A percentile compares a stretch with the other conserved stretches of the same genome.
Conservation (phyloP, 2,797 vertebrate species). For the Gobio occitaniae region DNA sequence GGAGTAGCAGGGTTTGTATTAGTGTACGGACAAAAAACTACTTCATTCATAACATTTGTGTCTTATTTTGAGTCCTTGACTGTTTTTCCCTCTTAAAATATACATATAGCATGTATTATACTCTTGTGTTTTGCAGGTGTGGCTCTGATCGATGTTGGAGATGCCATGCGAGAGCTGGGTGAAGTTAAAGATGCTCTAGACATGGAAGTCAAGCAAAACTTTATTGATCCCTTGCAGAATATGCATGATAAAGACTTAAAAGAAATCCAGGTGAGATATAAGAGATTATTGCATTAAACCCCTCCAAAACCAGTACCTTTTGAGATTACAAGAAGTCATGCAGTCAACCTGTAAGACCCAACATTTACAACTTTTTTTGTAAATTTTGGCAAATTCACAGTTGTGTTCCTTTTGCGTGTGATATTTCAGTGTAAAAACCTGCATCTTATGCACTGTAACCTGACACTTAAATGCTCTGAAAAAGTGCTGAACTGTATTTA, state of each 20-base stretch:
- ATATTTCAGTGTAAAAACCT: not conserved
- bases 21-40: not conserved
- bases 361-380: not conserved
- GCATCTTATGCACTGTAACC: not conserved
- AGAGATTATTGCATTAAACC: not conserved
- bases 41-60: not conserved
- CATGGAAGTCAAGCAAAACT: slow-evolving; percentile 99
- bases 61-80: not conserved
- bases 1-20: not conserved
- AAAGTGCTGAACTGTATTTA: not conserved
- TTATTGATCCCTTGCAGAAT: slow-evolving; percentile 96
- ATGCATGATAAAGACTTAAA: slow-evolving; percentile 97
- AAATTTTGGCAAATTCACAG: not conserved
- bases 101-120: not conserved
- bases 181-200: slow-evolving; percentile 98
- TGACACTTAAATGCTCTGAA: not conserved
- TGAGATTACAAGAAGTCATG: not conserved
- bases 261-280: slow-evolving; percentile 89
- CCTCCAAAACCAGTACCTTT: not conserved
- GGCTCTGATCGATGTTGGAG: slow-evolving; percentile 90
- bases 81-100: not conserved
- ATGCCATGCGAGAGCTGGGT: slow-evolving; percentile 92
- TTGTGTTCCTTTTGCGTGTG: not conserved
- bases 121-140: slow-evolving; percentile 76
- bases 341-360: not conserved